phyloP scores from a whole-genome alignment of 1,140 invertebrate species.

The Thereuonema tuberculata region DNA sequence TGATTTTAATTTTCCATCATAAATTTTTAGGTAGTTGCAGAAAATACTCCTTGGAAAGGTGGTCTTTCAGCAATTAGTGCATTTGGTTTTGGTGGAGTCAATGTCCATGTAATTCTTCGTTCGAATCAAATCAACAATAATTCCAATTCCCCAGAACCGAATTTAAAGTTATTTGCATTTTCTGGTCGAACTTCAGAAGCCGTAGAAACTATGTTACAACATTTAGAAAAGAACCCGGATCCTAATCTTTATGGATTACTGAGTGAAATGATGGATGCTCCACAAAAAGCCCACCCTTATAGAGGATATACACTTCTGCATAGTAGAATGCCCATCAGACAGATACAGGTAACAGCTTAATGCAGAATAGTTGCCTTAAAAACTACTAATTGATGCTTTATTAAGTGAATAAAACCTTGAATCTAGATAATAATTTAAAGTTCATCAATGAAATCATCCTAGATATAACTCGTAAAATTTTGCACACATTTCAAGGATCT shows the following conservation, averaged over 20 bases:
- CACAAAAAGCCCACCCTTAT: neutral
- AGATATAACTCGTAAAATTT: no score
- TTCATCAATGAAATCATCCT: no score
- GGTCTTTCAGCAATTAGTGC: constrained; percentile 43
- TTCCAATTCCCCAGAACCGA: no score
- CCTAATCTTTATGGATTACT: neutral
- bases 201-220: constrained; percentile 48
- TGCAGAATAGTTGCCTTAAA: no score
- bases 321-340: neutral
- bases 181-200: constrained; percentile 75
- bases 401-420: no score
- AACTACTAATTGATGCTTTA: no score
- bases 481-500: no score
- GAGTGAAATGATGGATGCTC: neutral
- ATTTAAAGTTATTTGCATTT: constrained; percentile 46
- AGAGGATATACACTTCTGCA: neutral
- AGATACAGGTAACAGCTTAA: neutral
- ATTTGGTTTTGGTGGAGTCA: constrained; percentile 49
- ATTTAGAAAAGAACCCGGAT: constrained; percentile 20
- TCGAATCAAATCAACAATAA: constrained; percentile 45
- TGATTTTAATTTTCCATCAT: no score
- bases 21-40: constrained; percentile 23
- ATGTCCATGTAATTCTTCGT: constrained; percentile 43
- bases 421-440: no score
- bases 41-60: constrained; percentile 31